Evolutionary conservation across 1,140 invertebrate species (phyloP).

Genomic region (Cylas formicarius): DNA sequence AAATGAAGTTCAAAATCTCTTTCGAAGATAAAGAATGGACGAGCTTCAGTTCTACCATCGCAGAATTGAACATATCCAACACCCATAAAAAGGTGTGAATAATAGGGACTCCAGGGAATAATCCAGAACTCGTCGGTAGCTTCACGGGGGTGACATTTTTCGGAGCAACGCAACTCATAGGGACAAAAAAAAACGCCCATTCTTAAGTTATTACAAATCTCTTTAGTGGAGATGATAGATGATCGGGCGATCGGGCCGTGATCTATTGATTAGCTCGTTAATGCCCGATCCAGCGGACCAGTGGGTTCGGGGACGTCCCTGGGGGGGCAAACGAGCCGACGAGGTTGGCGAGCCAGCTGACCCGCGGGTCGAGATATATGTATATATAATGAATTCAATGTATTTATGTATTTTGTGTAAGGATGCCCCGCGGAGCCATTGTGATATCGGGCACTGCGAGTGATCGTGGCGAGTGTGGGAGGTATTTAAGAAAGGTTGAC

Average conservation of each 20-base stretch:
- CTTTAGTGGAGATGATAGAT: conserved; percentile 40
- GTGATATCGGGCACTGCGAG: conserved; percentile 33
- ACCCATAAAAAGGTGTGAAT: too few species aligned
- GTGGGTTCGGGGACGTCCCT: conserved; percentile 1
- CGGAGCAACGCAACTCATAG: too few species aligned
- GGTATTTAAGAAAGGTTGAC: too few species aligned
- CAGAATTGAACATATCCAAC: too few species aligned
- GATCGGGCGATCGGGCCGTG: conserved; percentile 37
- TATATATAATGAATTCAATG: conserved; percentile 42
- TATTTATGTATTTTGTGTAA: conserved; percentile 42
- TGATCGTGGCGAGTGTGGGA: conserved; percentile 32
- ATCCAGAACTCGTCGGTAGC: too few species aligned
- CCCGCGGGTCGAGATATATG: conserved; percentile 33
- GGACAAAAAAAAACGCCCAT: conserved; percentile 19
- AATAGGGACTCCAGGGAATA: too few species aligned
- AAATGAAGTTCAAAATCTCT: too few species aligned
- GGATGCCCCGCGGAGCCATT: conserved; percentile 38
- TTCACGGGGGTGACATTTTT: too few species aligned
- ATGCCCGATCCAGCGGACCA: conserved; percentile 30
- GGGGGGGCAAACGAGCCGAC: neutral
- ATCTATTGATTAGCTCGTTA: conserved; percentile 44
- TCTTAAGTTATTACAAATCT: conserved; percentile 41
- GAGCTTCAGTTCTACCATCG: too few species aligned
- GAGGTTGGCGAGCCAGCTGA: conserved; percentile 7
- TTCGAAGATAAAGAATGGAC: too few species aligned